phyloP scores from a whole-genome alignment of 2,888 invertebrate species.

The Machimus atricapillus region DNA sequence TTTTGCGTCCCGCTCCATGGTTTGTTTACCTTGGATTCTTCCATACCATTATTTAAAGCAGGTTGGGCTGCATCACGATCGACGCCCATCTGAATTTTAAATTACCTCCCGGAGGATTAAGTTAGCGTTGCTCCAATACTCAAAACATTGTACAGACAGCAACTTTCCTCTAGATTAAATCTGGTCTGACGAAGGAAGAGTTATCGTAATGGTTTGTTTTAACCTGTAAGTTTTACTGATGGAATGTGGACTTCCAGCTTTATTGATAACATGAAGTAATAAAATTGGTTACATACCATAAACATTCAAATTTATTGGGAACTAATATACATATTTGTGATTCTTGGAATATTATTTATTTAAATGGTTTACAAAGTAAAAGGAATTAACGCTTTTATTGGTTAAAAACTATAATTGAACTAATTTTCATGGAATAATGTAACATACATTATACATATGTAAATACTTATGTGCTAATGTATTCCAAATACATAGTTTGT shows the following conservation, averaged over 20 bases:
- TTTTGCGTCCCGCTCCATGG: not conserved
- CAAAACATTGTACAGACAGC: not conserved
- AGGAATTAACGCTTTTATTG: too few species aligned
- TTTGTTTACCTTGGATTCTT: conserved; percentile 29
- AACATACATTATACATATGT: too few species aligned
- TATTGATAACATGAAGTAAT: not conserved
- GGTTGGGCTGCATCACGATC: conserved; percentile 18
- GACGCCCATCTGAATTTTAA: conserved; percentile 27
- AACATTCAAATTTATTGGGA: too few species aligned
- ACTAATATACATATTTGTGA: too few species aligned
- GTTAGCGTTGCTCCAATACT: not conserved
- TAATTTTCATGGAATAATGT: too few species aligned
- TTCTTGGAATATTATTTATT: too few species aligned
- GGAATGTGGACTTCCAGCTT: not conserved
- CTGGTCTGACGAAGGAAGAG: not conserved
- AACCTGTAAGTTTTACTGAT: not conserved
- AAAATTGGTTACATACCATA: too few species aligned
- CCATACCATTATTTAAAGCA: conserved; percentile 1
- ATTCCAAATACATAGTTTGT: too few species aligned
- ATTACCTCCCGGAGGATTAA: conserved; percentile 21
- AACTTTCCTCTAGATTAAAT: conserved; percentile 2
- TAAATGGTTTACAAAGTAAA: too few species aligned
- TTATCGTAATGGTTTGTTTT: not conserved
- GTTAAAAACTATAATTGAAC: too few species aligned
- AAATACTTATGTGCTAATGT: too few species aligned